These are phyloP conservation scores for Nematostella vectensis DNA, from an alignment of 92 coral and sea anemone genomes.

Conservation along the genomic window DNA sequence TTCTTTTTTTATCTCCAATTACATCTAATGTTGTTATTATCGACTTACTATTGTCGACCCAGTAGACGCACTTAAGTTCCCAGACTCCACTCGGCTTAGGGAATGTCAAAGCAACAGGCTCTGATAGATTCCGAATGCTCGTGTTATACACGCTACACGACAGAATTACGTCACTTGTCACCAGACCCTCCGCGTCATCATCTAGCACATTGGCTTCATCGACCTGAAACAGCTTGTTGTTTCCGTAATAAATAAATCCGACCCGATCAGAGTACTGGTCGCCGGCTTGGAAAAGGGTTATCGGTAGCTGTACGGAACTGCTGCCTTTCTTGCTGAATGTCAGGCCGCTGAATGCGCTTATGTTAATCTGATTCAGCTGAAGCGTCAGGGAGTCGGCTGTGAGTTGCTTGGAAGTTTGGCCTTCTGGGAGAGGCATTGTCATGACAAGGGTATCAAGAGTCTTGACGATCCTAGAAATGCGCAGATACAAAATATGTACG, in stretches of 20 bases:
- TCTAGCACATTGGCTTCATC: conserved; percentile 15
- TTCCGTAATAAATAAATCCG: conserved; percentile 58
- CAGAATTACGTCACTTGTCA: conserved; percentile 11
- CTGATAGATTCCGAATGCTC: conserved; percentile 5
- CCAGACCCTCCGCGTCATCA: conserved; percentile 9
- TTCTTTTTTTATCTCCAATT: no score
- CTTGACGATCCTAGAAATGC: conserved; percentile 37
- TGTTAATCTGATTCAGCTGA: conserved; percentile 42
- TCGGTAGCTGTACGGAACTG: conserved; percentile 24
- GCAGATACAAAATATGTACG: background rate
- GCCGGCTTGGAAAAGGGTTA: background rate
- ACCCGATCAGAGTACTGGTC: conserved; percentile 14
- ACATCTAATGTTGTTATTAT: no score
- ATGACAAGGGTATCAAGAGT: conserved; percentile 53
- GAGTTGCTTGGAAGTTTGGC: conserved; percentile 34
- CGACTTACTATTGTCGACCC: conserved; percentile 1
- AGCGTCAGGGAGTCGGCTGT: conserved; percentile 44
- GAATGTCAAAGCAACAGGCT: conserved; percentile 18
- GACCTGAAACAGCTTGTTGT: conserved; percentile 63
- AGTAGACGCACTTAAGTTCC: conserved; percentile 14
- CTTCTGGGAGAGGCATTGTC: conserved; percentile 44
- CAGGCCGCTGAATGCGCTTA: conserved; percentile 42
- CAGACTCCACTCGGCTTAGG: conserved; percentile 13
- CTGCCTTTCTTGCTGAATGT: conserved; percentile 19
- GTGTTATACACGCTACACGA: conserved; percentile 23